Evolutionary conservation across 2,113 vertebrate species (phyloP).

Genomic region (Rhineura floridana): DNA sequence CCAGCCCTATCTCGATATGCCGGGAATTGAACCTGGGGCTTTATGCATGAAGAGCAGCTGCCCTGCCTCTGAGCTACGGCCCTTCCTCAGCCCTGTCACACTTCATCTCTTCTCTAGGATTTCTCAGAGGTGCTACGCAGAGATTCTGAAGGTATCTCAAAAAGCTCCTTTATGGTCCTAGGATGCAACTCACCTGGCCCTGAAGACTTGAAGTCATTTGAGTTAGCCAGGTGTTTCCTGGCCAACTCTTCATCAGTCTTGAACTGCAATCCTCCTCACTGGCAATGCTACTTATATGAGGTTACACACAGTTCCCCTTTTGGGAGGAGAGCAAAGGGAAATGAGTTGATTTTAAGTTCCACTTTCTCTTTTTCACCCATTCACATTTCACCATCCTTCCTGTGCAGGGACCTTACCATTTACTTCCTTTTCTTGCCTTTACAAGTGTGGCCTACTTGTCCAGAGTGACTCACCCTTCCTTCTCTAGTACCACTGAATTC

Average conservation of each 20-base stretch:
- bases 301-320: neutral
- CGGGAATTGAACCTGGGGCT: no score
- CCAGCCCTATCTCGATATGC: no score
- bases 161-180: neutral
- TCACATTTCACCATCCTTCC: neutral
- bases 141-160: neutral
- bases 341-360: neutral
- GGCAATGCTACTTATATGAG: neutral
- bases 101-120: neutral
- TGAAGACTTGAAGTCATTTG: neutral
- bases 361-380: neutral
- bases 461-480: neutral
- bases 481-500: no score
- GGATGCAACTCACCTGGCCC: neutral
- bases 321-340: neutral
- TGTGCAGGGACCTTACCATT: no score
- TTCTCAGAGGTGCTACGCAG: neutral
- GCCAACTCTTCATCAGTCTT: neutral
- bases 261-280: neutral
- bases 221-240: neutral
- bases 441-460: neutral
- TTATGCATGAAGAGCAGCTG: no score
- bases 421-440: no score
- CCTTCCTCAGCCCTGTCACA: neutral
- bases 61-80: no score